phyloP scores from a whole-genome alignment of 2,797 vertebrate species.

The Agapornis canus region DNA sequence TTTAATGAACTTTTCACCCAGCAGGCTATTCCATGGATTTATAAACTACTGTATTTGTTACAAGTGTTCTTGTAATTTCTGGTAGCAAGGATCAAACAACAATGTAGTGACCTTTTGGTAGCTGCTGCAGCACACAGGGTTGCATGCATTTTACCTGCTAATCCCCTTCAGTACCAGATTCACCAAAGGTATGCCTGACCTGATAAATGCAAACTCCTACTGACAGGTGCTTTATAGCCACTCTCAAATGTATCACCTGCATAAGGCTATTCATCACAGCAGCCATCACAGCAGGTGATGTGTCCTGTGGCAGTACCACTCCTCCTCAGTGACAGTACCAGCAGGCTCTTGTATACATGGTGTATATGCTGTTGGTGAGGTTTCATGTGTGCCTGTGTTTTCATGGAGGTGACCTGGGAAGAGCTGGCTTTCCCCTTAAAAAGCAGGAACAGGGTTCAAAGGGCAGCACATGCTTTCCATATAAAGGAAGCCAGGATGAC shows the following conservation, averaged over 20 bases:
- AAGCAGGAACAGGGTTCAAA: neutral
- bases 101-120: neutral
- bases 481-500: neutral
- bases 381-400: rapidly evolving
- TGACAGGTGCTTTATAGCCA: neutral
- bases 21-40: neutral
- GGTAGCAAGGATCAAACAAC: neutral
- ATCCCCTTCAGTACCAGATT: neutral
- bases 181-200: neutral
- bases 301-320: neutral
- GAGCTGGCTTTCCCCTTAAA: neutral
- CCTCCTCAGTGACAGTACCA: neutral
- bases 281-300: neutral
- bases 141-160: neutral
- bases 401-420: neutral
- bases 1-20: conserved; percentile 41
- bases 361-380: neutral
- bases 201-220: neutral
- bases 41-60: neutral
- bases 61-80: neutral
- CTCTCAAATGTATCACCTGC: neutral
- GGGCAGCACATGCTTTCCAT: neutral
- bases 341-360: neutral
- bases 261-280: neutral
- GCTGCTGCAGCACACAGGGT: neutral